Conservation (phyloP, 2,888 invertebrate genomes). For the Cantharis lateralis region DNA sequence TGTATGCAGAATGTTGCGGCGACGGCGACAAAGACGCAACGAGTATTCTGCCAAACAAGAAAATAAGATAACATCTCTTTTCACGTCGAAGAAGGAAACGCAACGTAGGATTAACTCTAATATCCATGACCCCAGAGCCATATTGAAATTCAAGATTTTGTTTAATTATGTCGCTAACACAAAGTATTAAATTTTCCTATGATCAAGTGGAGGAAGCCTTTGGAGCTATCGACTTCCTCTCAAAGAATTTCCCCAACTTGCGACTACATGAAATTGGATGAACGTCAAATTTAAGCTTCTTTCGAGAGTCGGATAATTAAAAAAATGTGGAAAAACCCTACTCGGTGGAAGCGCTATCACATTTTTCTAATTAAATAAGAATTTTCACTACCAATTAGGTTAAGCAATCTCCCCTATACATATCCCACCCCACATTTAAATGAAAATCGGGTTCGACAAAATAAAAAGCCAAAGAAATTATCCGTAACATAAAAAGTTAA, state of each 20-base stretch:
- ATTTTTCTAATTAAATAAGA: neutral
- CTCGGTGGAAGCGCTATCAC: neutral
- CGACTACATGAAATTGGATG: neutral
- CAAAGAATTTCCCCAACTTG: neutral
- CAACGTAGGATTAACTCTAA: neutral
- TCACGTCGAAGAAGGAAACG: conserved; percentile 8
- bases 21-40: neutral
- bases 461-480: neutral
- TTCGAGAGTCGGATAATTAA: neutral
- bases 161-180: conserved; percentile 9
- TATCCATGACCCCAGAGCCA: conserved; percentile 8
- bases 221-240: neutral
- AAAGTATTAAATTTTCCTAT: neutral
- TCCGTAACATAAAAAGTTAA: neutral
- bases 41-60: conserved; percentile 10
- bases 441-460: neutral
- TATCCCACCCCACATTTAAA: neutral
- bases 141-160: conserved; percentile 20
- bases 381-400: neutral
- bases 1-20: conserved; percentile 14
- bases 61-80: conserved; percentile 18
- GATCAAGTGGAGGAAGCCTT: neutral
- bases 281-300: neutral
- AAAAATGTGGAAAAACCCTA: neutral
- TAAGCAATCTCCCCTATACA: neutral